phyloP scores from a whole-genome alignment of 2,113 vertebrate genomes.

The Seriola aureovittata region DNA sequence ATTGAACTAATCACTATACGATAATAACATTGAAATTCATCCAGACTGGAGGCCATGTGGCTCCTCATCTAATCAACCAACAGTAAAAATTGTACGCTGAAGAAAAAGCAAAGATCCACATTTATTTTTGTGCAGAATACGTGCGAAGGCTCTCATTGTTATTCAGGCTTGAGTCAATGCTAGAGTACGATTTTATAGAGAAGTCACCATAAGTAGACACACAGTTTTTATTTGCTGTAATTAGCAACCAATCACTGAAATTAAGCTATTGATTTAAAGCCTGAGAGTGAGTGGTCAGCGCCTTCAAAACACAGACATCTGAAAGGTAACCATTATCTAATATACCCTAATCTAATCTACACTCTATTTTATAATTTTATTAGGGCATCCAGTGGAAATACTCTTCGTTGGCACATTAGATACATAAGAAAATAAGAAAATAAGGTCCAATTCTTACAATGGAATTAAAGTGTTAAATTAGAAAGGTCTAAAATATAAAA shows the following conservation, averaged over 20 bases:
- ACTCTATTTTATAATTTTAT: slow-evolving; percentile 23
- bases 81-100: neutral
- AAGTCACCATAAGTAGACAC: slow-evolving; percentile 1
- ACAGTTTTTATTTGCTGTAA: slow-evolving; percentile 22
- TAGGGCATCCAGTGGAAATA: slow-evolving; percentile 10
- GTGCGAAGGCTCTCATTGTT: neutral
- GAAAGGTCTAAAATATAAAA: neutral
- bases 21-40: slow-evolving; percentile 28
- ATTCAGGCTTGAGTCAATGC: neutral
- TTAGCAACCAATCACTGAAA: slow-evolving; percentile 45
- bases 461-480: neutral
- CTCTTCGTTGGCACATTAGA: neutral
- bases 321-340: slow-evolving; percentile 36
- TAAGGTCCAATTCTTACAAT: neutral
- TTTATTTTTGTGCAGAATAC: neutral
- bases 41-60: neutral
- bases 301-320: slow-evolving; percentile 24
- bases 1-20: neutral
- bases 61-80: neutral
- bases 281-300: slow-evolving; percentile 4
- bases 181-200: neutral
- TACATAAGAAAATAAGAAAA: neutral
- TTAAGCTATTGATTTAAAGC: slow-evolving; percentile 31
- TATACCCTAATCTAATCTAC: slow-evolving; percentile 27
- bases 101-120: neutral